These are phyloP conservation scores for Chesias legatella DNA, from an alignment of 2,888 invertebrate species.

Conservation along the genomic window DNA sequence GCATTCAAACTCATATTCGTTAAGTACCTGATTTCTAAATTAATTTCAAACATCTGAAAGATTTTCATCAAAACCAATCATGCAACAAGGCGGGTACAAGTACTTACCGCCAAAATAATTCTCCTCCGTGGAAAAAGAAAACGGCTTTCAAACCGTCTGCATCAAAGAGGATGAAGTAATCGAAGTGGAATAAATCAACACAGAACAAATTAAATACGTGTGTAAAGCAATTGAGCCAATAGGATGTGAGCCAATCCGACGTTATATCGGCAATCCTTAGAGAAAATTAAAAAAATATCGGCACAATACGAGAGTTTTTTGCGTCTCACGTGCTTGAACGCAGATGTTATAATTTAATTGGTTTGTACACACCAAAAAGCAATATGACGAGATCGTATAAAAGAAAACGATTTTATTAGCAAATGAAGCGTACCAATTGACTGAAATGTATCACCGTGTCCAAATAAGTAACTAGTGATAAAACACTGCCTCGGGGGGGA, in stretches of 20 bases:
- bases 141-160: conserved; percentile 43
- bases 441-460: conserved; percentile 26
- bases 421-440: conserved; percentile 17
- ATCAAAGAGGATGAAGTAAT: conserved; percentile 58
- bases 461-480: conserved; percentile 28
- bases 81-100: conserved; percentile 3
- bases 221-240: conserved; percentile 52
- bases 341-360: conserved; percentile 48
- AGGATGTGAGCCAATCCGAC: conserved; percentile 46
- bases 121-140: conserved; percentile 31
- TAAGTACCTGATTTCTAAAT: no score
- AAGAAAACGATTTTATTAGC: conserved; percentile 2
- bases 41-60: not conserved
- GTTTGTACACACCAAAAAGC: no score
- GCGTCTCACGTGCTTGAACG: conserved; percentile 35
- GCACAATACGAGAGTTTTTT: conserved; percentile 40
- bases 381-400: conserved; percentile 17
- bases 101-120: conserved; percentile 11
- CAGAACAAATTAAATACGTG: conserved; percentile 65
- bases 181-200: conserved; percentile 64
- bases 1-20: no score
- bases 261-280: conserved; percentile 45
- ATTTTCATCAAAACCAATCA: conserved; percentile 1
- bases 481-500: conserved; percentile 32
- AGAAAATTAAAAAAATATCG: conserved; percentile 46